Evolutionary conservation across 64 coral and sea anemone species (phyloP), one percentile per base, ranked within the genome.

Genomic region (Actinia tenebrosa): DNA sequence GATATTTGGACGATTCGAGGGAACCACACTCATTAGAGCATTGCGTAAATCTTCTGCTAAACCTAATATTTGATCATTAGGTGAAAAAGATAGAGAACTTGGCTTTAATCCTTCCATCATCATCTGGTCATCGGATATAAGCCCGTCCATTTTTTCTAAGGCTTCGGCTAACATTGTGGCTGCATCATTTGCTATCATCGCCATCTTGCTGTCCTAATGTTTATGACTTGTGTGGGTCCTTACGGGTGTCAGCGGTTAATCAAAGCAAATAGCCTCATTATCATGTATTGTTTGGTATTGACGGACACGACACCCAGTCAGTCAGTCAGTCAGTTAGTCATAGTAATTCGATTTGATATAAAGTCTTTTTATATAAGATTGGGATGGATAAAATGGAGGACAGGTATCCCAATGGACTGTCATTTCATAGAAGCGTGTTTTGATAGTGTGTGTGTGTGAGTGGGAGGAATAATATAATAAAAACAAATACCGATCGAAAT

Each of bases 101-200:
- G 72, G 87, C 80, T 93, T 97, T 1, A 93, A 52, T 61, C 91
- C 92, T 84, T 97, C 94, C 85, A 97, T 90, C 47, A 97, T 93
- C 53, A 97, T 88, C 44, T 97, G 88, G 37, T 97, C 94, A 17
- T 93, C 94, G 23, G 94, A 93, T 56, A 97, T 97, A 47, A 97
- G 89, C 16, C 89, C 91, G 80, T 97, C 94, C 94, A 97, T 97
- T 97, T 93, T 93, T 46, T 92, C 88, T 27, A 97, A 43, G 91
- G 94, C 94, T 93, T 97, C 94, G 44, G 91, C 94, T 82, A 97
- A 88, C 91, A 97, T 97, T 23, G 86, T 78, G 11, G 94, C 91
- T 22, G 94, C 94, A 87, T 97, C 94, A 60, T 75, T 93, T 13
- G 94, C 94, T 54, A 93, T 90, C 13, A 89, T 89, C 91, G 94